Conservation (phyloP, 2,797 vertebrate species). For the Mormyrus hasselquistii region DNA sequence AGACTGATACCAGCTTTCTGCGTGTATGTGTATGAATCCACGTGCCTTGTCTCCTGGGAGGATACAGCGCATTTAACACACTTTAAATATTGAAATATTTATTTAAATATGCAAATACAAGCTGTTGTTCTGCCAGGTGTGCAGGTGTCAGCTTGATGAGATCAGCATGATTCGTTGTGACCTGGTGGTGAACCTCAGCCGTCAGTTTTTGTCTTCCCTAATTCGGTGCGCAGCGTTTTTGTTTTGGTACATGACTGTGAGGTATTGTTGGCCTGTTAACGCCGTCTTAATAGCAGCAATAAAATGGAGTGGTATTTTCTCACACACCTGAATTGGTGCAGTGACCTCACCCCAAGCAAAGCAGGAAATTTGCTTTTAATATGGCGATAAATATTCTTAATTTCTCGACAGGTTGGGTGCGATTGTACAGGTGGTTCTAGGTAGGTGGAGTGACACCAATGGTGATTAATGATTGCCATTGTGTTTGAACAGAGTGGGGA, state of each 20-base stretch:
- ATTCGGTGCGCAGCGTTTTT: slow-evolving; percentile 19
- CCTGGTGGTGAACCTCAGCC: not conserved
- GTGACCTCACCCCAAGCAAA: not conserved
- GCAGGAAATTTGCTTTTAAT: not conserved
- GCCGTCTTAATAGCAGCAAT: slow-evolving; percentile 20
- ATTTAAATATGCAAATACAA: slow-evolving; percentile 13
- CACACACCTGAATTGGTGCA: slow-evolving; percentile 10
- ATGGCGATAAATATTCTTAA: not conserved
- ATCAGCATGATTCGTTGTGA: slow-evolving; percentile 12
- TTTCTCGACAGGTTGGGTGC: not conserved
- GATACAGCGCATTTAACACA: not conserved
- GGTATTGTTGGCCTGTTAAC: slow-evolving; percentile 28
- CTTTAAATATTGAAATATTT: not conserved
- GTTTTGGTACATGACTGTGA: slow-evolving; percentile 26
- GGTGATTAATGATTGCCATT: not conserved
- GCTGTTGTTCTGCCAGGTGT: not conserved
- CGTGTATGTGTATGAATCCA: not conserved
- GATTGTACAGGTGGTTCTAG: not conserved
- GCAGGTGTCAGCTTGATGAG: not conserved
- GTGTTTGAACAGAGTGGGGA: not conserved
- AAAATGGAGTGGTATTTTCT: slow-evolving; percentile 25
- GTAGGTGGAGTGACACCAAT: not conserved
- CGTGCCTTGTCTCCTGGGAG: not conserved
- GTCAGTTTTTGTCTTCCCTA: not conserved
- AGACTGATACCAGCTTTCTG: not conserved